Evolutionary conservation across 2,888 invertebrate genomes (phyloP).

Genomic region (Brassicogethes aeneus): DNA sequence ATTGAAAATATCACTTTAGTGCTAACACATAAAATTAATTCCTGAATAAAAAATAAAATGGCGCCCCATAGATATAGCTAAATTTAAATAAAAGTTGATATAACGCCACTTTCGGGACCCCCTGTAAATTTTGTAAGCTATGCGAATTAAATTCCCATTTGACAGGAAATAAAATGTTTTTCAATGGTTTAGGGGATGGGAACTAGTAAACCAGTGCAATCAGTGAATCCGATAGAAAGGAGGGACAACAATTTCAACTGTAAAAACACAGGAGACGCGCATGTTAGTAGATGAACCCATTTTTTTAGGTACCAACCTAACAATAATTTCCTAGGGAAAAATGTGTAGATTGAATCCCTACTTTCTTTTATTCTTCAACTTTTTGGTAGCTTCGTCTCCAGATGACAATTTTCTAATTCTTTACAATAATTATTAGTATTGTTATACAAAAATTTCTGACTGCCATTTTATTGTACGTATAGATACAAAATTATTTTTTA

Average conservation of each 20-base stretch:
- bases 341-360: constrained; percentile 14
- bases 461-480: constrained; percentile 19
- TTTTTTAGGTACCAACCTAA: constrained; percentile 12
- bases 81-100: too few relatives aligned
- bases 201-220: constrained; percentile 29
- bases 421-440: constrained; percentile 9
- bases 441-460: constrained; percentile 19
- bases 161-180: too few relatives aligned
- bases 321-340: constrained; percentile 6
- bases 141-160: too few relatives aligned
- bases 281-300: constrained; percentile 31
- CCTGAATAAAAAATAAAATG: too few relatives aligned
- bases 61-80: too few relatives aligned
- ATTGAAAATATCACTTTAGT: too few relatives aligned
- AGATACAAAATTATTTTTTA: constrained; percentile 20
- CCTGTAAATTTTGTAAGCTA: too few relatives aligned
- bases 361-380: constrained; percentile 8
- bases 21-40: too few relatives aligned
- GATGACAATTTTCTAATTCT: constrained; percentile 19
- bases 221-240: constrained; percentile 22
- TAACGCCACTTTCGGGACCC: too few relatives aligned
- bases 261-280: constrained; percentile 35
- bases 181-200: constrained; percentile 29
- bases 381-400: constrained; percentile 22
- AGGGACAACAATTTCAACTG: constrained; percentile 37